These are phyloP conservation scores for Lasiurus borealis DNA, from an alignment of 2,113 vertebrate genomes.

Conservation along the genomic window DNA sequence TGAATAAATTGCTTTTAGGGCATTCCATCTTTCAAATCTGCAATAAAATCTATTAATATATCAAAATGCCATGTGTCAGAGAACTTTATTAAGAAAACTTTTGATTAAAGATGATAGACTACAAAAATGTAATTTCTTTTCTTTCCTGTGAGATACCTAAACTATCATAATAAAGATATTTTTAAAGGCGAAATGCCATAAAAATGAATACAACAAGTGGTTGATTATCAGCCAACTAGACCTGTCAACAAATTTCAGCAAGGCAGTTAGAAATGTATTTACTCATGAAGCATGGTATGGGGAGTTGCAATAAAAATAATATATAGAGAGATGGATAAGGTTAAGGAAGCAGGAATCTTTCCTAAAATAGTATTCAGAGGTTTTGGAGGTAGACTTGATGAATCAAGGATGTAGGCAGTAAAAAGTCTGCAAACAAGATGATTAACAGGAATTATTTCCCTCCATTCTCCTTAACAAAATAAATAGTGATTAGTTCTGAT, in stretches of 20 bases:
- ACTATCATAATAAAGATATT: neutral
- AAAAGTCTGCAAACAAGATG: neutral
- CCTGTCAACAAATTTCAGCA: neutral
- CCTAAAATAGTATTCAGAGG: neutral
- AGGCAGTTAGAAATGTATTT: neutral
- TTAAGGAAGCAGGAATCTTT: neutral
- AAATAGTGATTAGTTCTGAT: neutral
- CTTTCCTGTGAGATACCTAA: neutral
- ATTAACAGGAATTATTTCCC: neutral
- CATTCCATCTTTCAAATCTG: neutral
- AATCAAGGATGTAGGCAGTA: neutral
- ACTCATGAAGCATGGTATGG: neutral
- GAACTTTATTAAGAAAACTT: neutral
- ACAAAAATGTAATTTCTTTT: neutral
- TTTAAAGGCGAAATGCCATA: neutral
- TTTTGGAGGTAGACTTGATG: neutral
- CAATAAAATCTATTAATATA: neutral
- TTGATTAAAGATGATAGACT: neutral
- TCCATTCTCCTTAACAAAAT: neutral
- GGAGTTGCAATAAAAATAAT: neutral
- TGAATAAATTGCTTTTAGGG: neutral
- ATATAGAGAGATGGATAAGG: neutral
- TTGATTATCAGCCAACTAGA: neutral
- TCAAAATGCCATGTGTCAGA: neutral
- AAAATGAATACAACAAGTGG: neutral